Conservation (phyloP, 2,888 invertebrate species). For the Mesoligia furuncula region DNA sequence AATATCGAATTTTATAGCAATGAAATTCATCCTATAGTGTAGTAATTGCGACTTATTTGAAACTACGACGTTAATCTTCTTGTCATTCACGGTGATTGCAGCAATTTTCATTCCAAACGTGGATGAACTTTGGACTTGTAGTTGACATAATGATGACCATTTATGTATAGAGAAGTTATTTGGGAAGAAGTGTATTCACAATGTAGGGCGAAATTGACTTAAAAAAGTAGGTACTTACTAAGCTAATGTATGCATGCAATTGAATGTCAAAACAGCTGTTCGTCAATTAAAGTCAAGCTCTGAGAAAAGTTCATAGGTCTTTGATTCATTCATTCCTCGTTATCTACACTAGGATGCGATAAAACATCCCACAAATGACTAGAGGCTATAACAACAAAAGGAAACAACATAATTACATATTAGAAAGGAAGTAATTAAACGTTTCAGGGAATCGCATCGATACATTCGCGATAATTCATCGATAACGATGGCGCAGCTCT, state of each 20-base stretch:
- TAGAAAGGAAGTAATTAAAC: slow-evolving; percentile 64
- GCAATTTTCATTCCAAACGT: slow-evolving; percentile 36
- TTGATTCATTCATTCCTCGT: slow-evolving; percentile 24
- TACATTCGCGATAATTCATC: slow-evolving; percentile 62
- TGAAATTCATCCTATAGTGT: not conserved
- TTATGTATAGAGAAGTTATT: slow-evolving; percentile 17
- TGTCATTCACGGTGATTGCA: slow-evolving; percentile 31
- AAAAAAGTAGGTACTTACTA: not conserved
- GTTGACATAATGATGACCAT: slow-evolving; percentile 40
- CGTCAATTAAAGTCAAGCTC: not conserved
- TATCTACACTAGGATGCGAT: slow-evolving; percentile 36
- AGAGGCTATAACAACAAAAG: slow-evolving; percentile 37
- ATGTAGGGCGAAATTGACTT: not conserved
- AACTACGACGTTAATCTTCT: slow-evolving; percentile 17
- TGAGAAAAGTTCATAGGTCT: slow-evolving; percentile 2
- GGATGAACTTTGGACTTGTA: slow-evolving; percentile 15
- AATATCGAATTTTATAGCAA: slow-evolving; percentile 11
- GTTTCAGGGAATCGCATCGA: slow-evolving; percentile 55
- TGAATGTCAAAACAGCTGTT: not conserved
- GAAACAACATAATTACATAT: slow-evolving; percentile 56
- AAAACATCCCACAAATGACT: slow-evolving; percentile 28
- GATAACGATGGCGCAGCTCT: slow-evolving; percentile 69
- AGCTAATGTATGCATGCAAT: not conserved
- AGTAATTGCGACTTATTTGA: slow-evolving; percentile 20
- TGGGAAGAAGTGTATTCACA: slow-evolving; percentile 5